phyloP scores from a whole-genome alignment of 2,888 invertebrate genomes.

The Thymelicus sylvestris region DNA sequence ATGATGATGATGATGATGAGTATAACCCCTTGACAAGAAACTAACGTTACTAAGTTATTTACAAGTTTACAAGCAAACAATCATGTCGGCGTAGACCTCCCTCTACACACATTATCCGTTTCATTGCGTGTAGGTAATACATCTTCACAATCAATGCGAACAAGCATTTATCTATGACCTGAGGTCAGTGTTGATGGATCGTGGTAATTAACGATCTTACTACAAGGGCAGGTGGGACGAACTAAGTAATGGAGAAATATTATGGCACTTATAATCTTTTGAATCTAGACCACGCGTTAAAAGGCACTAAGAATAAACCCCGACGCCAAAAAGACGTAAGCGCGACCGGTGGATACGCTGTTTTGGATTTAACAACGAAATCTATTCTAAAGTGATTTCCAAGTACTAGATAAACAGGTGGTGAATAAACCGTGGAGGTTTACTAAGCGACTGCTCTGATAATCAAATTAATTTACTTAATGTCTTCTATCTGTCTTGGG shows the following conservation, averaged over 20 bases:
- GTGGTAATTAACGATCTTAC: constrained; percentile 49
- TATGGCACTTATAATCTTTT: constrained; percentile 18
- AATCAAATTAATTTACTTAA: constrained; percentile 37
- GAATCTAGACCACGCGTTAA: background rate
- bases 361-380: constrained; percentile 44
- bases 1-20: no score
- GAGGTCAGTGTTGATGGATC: constrained; percentile 53
- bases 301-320: background rate
- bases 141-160: constrained; percentile 41
- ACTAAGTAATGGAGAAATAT: constrained; percentile 13
- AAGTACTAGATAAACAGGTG: constrained; percentile 54
- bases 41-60: no score
- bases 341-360: background rate
- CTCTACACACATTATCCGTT: constrained; percentile 25
- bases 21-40: no score
- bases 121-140: constrained; percentile 37
- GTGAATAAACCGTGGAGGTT: constrained; percentile 35
- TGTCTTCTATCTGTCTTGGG: constrained; percentile 30
- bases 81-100: constrained; percentile 19
- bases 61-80: constrained; percentile 15
- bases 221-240: constrained; percentile 41
- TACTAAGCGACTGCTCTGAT: constrained; percentile 43
- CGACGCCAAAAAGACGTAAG: constrained; percentile 12
- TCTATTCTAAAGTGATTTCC: constrained; percentile 48
- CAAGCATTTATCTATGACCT: constrained; percentile 51